A percentile compares a stretch with the other conserved stretches of the same genome.
These are phyloP conservation scores for Sweltsa coloradensis DNA, from an alignment of 1,140 invertebrate species.

Conservation along the genomic window DNA sequence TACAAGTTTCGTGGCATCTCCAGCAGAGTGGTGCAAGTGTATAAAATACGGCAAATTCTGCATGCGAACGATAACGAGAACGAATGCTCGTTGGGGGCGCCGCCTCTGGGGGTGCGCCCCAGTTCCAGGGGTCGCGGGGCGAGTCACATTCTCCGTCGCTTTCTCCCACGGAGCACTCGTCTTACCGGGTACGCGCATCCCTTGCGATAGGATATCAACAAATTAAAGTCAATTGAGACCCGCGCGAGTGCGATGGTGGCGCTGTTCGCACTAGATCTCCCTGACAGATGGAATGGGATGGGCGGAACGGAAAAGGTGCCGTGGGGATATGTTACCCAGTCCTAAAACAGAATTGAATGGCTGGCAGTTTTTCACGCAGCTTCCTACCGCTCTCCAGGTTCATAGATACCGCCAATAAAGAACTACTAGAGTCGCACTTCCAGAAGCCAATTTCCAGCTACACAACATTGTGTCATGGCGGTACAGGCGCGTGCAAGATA, in stretches of 20 bases:
- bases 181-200: neutral
- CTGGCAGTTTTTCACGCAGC: neutral
- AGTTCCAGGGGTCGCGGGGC: too few species aligned
- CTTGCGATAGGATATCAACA: constrained; percentile 10
- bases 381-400: neutral
- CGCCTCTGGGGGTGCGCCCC: neutral
- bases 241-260: constrained; percentile 5
- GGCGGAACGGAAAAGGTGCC: neutral
- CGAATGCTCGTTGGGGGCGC: neutral
- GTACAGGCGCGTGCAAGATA: too few species aligned
- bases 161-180: neutral
- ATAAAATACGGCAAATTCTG: too few species aligned
- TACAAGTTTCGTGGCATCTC: neutral
- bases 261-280: constrained; percentile 13
- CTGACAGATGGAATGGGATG: constrained; percentile 3
- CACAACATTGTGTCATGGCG: too few species aligned
- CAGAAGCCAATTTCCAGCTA: neutral
- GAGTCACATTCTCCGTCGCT: neutral
- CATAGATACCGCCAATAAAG: neutral
- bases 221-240: constrained; percentile 11
- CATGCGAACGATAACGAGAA: constrained; percentile 4
- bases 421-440: neutral
- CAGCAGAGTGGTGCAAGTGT: too few species aligned
- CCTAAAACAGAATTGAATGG: neutral
- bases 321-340: neutral